A percentile compares a stretch with the other conserved stretches of the same genome.
Conservation (phyloP, 2,113 vertebrate genomes). For the Craseonycteris thonglongyai region DNA sequence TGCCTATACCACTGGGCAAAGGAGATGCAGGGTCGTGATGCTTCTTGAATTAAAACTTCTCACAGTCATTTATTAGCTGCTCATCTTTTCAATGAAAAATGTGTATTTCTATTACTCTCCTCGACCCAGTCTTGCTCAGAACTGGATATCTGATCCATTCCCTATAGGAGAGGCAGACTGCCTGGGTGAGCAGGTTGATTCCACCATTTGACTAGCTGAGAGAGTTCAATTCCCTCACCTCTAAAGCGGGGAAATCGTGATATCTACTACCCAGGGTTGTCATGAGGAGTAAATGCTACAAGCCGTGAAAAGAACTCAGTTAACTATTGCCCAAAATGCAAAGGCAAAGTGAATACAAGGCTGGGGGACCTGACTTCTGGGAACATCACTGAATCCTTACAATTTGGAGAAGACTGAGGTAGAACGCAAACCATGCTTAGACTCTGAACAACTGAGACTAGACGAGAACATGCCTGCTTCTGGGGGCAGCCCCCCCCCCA, state of each 20-base stretch:
- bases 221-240: not conserved
- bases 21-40: not conserved
- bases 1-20: not conserved
- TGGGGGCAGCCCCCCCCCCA: not conserved
- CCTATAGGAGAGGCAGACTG: accelerated
- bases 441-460: not conserved
- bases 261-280: not conserved
- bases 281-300: not conserved
- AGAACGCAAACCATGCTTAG: not conserved
- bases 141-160: accelerated
- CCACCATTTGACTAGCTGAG: not conserved
- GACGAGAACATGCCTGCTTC: not conserved
- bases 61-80: not conserved
- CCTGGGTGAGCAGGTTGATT: not conserved
- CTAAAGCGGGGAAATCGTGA: no score
- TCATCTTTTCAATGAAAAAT: not conserved
- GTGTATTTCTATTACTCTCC: not conserved
- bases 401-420: not conserved
- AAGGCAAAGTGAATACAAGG: not conserved
- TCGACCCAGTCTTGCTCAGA: not conserved
- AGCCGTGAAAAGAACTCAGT: not conserved
- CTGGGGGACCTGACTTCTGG: not conserved
- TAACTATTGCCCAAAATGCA: not conserved
- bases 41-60: not conserved
- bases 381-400: not conserved